Conservation (phyloP, 2,888 invertebrate species). For the Teleogryllus oceanicus region DNA sequence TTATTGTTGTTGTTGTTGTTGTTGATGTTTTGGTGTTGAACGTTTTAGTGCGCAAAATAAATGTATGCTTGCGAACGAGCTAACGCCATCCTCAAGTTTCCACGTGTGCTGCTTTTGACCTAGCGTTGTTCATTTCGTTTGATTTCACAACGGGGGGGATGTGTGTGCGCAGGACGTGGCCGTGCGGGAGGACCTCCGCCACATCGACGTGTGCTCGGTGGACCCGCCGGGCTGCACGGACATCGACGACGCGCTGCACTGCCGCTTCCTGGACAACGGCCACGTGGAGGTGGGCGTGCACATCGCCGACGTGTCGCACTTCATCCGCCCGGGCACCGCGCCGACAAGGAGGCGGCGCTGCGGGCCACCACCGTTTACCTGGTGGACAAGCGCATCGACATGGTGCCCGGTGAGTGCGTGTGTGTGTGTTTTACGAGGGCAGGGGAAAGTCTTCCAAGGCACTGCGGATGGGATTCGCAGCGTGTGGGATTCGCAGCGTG, state of each 20-base stretch:
- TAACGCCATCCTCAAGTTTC: too few species aligned
- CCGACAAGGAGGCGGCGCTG: conserved; percentile 85
- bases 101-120: too few species aligned
- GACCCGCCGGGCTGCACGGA: conserved; percentile 99
- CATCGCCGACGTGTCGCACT: conserved; percentile 98
- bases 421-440: too few species aligned
- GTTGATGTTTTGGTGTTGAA: too few species aligned
- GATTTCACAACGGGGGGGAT: too few species aligned
- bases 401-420: conserved; percentile 60
- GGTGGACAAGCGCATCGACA: conserved; percentile 87
- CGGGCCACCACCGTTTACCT: conserved; percentile 96
- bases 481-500: too few species aligned
- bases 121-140: too few species aligned
- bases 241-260: conserved; percentile 97
- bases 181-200: conserved; percentile 78
- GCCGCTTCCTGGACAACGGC: conserved; percentile 67
- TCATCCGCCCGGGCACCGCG: conserved; percentile 88
- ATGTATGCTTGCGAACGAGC: too few species aligned
- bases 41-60: too few species aligned
- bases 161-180: conserved; percentile 60
- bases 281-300: conserved; percentile 90
- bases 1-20: too few species aligned
- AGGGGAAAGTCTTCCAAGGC: too few species aligned
- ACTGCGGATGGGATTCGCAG: too few species aligned
- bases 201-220: conserved; percentile 86